phyloP scores from a whole-genome alignment of 1,140 invertebrate species.

The Lerema accius region DNA sequence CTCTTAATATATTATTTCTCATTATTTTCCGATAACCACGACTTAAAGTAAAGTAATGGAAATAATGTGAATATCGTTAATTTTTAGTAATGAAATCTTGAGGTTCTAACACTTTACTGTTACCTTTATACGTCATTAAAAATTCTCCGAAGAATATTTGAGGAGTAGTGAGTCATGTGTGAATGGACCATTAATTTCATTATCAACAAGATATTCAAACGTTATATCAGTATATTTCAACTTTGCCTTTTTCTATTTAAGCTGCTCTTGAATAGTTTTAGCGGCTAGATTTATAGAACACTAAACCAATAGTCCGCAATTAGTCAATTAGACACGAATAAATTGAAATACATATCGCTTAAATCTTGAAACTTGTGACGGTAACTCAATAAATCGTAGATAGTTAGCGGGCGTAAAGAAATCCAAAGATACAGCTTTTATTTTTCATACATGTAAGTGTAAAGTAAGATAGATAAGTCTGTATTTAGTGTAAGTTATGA shows the following conservation, averaged over 20 bases:
- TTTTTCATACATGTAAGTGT: conserved; percentile 72
- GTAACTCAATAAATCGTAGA: conserved; percentile 66
- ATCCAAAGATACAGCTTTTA: conserved; percentile 78
- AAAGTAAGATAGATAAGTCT: conserved; percentile 62
- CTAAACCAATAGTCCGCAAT: conserved; percentile 50
- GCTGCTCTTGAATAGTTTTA: conserved; percentile 33
- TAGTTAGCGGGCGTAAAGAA: conserved; percentile 47
- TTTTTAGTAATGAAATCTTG: background rate
- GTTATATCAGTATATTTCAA: conserved; percentile 6
- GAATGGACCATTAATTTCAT: conserved; percentile 9
- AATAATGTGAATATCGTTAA: background rate
- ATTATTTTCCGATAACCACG: conserved; percentile 1
- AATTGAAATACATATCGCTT: conserved; percentile 76
- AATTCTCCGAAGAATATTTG: background rate
- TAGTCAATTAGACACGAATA: conserved; percentile 58
- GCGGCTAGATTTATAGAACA: conserved; percentile 33
- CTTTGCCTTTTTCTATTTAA: conserved; percentile 28
- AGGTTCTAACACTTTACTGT: no score
- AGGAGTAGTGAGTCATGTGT: background rate
- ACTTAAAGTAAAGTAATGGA: background rate
- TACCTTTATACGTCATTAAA: no score
- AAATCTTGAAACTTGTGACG: conserved; percentile 69
- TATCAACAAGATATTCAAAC: background rate
- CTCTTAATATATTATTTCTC: background rate
- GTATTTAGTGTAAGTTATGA: conserved; percentile 58